Conservation (phyloP, 2,888 invertebrate species). For the Cephonodes hylas region DNA sequence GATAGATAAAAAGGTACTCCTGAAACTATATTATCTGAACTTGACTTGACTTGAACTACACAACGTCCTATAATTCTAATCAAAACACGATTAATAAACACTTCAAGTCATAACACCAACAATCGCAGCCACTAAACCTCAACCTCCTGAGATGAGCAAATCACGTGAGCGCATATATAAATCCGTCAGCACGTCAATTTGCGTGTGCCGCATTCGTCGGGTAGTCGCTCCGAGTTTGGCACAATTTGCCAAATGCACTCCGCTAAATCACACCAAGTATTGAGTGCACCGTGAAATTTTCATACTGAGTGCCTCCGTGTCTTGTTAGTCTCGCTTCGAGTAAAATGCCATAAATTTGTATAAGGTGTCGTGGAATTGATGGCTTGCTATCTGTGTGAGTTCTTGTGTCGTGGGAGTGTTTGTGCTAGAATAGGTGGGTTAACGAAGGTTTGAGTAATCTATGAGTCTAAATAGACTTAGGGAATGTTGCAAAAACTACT, state of each 20-base stretch:
- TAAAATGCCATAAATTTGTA: constrained; percentile 6
- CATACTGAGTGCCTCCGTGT: constrained; percentile 57
- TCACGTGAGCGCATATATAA: constrained; percentile 4
- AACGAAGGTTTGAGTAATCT: no score
- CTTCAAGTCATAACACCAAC: not conserved
- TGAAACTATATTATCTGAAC: no score
- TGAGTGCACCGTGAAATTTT: constrained; percentile 65
- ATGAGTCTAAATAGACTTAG: no score
- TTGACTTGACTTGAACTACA: no score
- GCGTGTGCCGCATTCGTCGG: constrained; percentile 24
- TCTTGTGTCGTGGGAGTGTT: no score
- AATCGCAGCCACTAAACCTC: not conserved
- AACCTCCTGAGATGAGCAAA: not conserved
- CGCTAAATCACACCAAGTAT: constrained; percentile 61
- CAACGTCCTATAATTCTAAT: no score
- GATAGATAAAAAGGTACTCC: no score
- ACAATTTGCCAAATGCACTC: constrained; percentile 64
- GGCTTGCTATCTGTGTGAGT: not conserved
- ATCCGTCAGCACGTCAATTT: constrained; percentile 8
- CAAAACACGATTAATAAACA: not conserved
- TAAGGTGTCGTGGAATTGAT: not conserved
- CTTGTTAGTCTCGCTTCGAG: constrained; percentile 50
- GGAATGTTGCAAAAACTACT: no score
- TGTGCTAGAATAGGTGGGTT: no score
- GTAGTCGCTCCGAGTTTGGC: constrained; percentile 33